Conservation (phyloP, 2,888 invertebrate genomes). For the Dynastes hyllus region DNA sequence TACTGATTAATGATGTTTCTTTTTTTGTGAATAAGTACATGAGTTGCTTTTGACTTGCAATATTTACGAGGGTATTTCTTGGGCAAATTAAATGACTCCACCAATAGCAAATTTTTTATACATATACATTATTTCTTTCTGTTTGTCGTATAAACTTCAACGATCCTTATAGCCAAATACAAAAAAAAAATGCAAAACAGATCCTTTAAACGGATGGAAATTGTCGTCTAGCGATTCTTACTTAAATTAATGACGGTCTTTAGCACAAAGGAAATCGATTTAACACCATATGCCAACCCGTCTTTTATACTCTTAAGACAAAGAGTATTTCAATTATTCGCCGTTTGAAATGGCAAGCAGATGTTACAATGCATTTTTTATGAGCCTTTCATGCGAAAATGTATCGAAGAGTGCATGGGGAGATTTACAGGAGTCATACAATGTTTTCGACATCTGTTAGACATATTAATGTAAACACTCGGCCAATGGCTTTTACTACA, state of each 20-base stretch:
- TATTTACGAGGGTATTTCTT: no score
- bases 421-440: background rate
- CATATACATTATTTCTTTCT: no score
- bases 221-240: background rate
- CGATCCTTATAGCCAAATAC: no score
- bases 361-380: constrained; percentile 27
- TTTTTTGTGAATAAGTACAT: no score
- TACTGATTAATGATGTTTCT: no score
- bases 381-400: background rate
- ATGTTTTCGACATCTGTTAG: constrained; percentile 4
- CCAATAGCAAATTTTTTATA: no score
- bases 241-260: background rate
- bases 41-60: no score
- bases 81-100: no score
- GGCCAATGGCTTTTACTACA: background rate
- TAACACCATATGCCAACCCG: background rate
- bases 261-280: background rate
- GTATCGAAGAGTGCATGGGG: background rate
- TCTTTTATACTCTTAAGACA: background rate
- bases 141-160: no score
- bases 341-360: constrained; percentile 6
- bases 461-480: background rate
- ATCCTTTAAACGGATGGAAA: no score
- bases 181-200: no score
- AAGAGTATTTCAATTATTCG: constrained; percentile 28